Evolutionary conservation across 2,888 invertebrate genomes (phyloP).

Genomic region (Ormia ochracea): DNA sequence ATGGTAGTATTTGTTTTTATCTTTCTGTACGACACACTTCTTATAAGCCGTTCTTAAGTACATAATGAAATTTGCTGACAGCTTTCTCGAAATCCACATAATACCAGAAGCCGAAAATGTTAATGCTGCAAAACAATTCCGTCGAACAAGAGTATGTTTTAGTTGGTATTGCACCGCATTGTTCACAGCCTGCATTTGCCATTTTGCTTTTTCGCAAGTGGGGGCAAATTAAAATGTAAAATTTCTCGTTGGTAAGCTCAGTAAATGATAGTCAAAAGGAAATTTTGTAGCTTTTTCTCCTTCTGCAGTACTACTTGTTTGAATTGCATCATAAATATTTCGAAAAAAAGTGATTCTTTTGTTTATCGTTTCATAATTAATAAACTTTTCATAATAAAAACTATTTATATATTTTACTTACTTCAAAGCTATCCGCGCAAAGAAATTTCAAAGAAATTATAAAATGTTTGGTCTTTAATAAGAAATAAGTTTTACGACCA

Average conservation of each 20-base stretch:
- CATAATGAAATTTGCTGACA: constrained; percentile 58
- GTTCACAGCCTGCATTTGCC: background rate
- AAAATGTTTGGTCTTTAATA: too few relatives aligned
- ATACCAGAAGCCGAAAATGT: constrained; percentile 49
- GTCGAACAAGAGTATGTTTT: constrained; percentile 1
- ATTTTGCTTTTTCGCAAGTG: background rate
- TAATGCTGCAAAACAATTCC: constrained; percentile 21
- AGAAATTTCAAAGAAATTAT: too few relatives aligned
- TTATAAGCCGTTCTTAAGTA: constrained; percentile 50
- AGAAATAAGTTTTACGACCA: too few relatives aligned
- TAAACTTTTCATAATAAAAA: background rate
- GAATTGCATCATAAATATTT: background rate
- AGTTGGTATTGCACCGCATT: constrained; percentile 1
- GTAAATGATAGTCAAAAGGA: constrained; percentile 22
- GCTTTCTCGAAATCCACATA: constrained; percentile 52
- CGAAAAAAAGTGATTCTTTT: too few relatives aligned
- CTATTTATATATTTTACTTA: too few relatives aligned
- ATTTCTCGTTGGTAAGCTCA: constrained; percentile 15
- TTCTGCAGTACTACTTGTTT: background rate
- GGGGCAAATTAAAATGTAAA: background rate
- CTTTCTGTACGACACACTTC: background rate
- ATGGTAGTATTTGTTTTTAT: background rate
- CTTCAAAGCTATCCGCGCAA: too few relatives aligned
- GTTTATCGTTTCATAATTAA: too few relatives aligned
- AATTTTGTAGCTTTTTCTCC: background rate